Evolutionary conservation across 2,113 vertebrate genomes (phyloP).

Genomic region (Leptodactylus fuscus): DNA sequence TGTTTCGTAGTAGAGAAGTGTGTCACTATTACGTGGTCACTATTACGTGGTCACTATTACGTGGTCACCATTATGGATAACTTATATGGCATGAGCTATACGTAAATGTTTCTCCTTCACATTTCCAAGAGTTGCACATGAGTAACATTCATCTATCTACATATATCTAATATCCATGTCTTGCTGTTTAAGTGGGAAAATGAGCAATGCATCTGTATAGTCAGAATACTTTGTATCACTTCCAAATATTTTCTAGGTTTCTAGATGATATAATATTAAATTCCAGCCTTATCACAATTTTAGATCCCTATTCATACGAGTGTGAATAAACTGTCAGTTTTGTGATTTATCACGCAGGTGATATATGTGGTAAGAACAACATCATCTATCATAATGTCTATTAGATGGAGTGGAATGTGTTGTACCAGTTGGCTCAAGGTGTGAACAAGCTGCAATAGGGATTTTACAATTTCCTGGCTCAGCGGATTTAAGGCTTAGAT

Average conservation of each 20-base stretch:
- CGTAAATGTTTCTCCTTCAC: no score
- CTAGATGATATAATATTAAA: neutral
- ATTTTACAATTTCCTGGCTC: neutral
- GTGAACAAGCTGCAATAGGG: neutral
- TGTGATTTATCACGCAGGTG: conserved; percentile 9
- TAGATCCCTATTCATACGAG: neutral
- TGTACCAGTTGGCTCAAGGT: conserved; percentile 22
- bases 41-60: no score
- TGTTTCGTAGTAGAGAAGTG: no score
- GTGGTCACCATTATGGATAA: no score
- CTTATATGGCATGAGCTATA: no score
- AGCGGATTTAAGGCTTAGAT: neutral
- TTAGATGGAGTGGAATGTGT: conserved; percentile 19
- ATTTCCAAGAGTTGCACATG: no score
- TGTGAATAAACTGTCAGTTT: neutral
- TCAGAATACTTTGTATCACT: neutral
- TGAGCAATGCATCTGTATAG: no score
- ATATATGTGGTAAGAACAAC: neutral
- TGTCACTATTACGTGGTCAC: no score
- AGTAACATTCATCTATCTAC: no score
- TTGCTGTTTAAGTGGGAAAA: no score
- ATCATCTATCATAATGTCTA: conserved; percentile 1
- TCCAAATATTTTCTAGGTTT: neutral
- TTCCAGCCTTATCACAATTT: conserved; percentile 30
- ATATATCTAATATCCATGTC: no score